Evolutionary conservation across 2,888 invertebrate species (phyloP), one percentile per base, ranked within the genome.

Genomic region (Agriopis leucophaearia): DNA sequence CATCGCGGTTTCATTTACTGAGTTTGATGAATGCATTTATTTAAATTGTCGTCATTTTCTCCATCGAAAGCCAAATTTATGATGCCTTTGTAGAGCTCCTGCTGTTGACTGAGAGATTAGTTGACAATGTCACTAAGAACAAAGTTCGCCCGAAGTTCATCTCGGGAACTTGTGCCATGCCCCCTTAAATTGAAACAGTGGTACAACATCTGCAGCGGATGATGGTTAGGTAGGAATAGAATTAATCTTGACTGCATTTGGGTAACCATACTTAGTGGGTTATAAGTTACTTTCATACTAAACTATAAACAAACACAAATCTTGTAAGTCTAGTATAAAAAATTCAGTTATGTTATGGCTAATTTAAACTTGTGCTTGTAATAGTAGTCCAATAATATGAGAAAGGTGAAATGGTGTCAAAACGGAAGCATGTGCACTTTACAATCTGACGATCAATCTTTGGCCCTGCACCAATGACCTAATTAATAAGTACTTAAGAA

Each of bases 161-260:
- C 89, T 83, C 76, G 76, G 64, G 79, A 90, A 91, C 86, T 92
- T 91, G 82, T 78, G 82, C 83, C 82, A 83, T 81, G 85, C 83
- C 87, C 88, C 89, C 90, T 92, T 90, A 91, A 91, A 93, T 92
- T 92, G 93, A 92, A 93, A 92, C 89, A 88, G 87, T 86, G 88
- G 87, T 87, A 88, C 88, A 88, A 88, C 92, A 91, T 89, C 91
- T 92, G 91, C 89, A 88, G 82, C 84, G 69, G 87, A 87, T 87
- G 87, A 89, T 90, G 89, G 88, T 88, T 88, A 88, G 87, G 84
- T 82, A 83, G 38, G 82, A 85, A 87, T 88, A 86, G 65, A 86
- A 89, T 88, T 89, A 83, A 80, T 81, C 72, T 72, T 66, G 74
- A 72, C 71, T 64, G 64, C 58, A 64, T 68, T 55, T 69, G 15